These are phyloP conservation scores for Trissolcus basalis DNA, from an alignment of 1,140 invertebrate genomes.

Conservation along the genomic window DNA sequence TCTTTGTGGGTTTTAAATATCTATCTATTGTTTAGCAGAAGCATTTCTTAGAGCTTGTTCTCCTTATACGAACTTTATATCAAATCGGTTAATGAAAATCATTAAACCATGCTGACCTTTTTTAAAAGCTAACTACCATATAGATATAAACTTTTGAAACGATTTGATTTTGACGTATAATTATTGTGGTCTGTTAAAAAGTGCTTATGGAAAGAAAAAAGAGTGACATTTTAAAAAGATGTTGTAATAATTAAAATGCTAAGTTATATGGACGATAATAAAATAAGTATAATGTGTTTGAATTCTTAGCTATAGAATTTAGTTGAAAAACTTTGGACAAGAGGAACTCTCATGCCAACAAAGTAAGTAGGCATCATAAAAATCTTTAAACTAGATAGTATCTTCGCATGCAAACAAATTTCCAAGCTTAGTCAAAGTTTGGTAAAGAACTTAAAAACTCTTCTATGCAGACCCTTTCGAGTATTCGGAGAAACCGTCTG, in stretches of 20 bases:
- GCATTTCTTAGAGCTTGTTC: slow-evolving; percentile 2
- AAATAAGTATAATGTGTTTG: slow-evolving; percentile 15
- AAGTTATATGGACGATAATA: slow-evolving; percentile 16
- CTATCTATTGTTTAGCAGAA: slow-evolving; percentile 44
- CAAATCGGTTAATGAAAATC: too few species aligned
- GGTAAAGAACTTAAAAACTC: slow-evolving; percentile 49
- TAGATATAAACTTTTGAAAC: too few species aligned
- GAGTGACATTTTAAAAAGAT: not conserved
- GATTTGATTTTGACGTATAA: too few species aligned
- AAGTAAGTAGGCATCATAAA: slow-evolving; percentile 55
- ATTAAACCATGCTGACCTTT: too few species aligned
- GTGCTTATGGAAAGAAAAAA: not conserved
- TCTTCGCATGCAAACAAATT: slow-evolving; percentile 56
- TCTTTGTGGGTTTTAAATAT: slow-evolving; percentile 21
- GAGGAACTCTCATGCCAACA: slow-evolving; percentile 49
- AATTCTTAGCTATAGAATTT: slow-evolving; percentile 24
- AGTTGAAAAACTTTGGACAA: slow-evolving; percentile 41
- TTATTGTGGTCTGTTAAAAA: too few species aligned
- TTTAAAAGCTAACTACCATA: too few species aligned
- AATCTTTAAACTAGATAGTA: slow-evolving; percentile 52
- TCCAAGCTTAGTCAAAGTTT: slow-evolving; percentile 50
- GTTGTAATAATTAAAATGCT: slow-evolving; percentile 13
- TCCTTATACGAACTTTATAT: too few species aligned
- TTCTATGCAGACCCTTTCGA: slow-evolving; percentile 44
- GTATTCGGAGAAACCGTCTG: slow-evolving; percentile 37